Conservation (phyloP, 2,888 invertebrate species). For the Apamea sordens region DNA sequence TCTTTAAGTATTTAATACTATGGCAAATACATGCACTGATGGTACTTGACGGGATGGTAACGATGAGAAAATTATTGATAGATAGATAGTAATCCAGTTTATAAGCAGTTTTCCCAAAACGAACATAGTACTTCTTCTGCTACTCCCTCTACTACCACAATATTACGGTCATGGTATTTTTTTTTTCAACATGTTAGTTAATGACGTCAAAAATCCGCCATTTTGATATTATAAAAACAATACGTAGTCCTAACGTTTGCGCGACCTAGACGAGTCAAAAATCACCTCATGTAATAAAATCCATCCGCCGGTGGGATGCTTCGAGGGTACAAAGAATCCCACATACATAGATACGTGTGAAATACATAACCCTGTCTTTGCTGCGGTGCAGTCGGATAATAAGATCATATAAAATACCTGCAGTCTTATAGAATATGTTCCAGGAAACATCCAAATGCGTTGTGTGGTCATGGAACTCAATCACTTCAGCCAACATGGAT, state of each 20-base stretch:
- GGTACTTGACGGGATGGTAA: neutral
- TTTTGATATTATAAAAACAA: neutral
- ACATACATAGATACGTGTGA: neutral
- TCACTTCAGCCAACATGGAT: slow-evolving; percentile 21
- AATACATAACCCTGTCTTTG: neutral
- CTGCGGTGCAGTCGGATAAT: neutral
- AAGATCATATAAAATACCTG: slow-evolving; percentile 11
- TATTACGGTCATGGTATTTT: neutral
- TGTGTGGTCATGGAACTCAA: slow-evolving; percentile 22
- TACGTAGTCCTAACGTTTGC: neutral
- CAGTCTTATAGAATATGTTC: slow-evolving; percentile 25
- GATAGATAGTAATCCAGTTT: neutral
- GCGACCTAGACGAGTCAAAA: neutral
- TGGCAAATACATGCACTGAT: neutral
- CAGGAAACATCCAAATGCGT: slow-evolving; percentile 48
- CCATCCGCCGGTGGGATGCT: neutral
- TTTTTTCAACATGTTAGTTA: neutral
- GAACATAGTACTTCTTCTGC: neutral
- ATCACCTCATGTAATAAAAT: too few relatives aligned
- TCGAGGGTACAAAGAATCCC: neutral
- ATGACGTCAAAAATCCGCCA: neutral
- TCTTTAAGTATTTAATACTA: neutral
- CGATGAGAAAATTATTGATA: neutral
- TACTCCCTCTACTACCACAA: neutral
- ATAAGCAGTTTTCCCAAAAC: neutral